Base-by-base conservation (phyloP, 2,113 vertebrate species). In the Barnardius zonarius region DNA sequence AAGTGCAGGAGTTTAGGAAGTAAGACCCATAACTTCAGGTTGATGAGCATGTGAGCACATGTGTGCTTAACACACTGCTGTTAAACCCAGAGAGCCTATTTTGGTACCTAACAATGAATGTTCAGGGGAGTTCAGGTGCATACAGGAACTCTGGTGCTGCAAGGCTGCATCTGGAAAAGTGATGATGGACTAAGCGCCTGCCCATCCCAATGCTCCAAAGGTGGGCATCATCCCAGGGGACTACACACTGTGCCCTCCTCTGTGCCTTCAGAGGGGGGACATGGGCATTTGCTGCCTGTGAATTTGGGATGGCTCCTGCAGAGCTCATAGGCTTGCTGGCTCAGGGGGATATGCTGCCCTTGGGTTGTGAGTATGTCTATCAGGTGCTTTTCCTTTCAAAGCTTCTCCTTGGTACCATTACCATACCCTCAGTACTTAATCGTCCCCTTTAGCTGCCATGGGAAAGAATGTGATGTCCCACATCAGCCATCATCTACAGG, bases 21-120 rank as follows among this genome's bases (percentile, higher is more conserved):
- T 9, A 6, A 74, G 25, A 17, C 11, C 14, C 43, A 0, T 15
- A 30, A 25, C 31, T 46, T 48, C 5, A 7, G 33, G 22, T 55
- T 37, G 64, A 25, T 54, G 48, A 49, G 41, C 22, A 2, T 6
- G 16, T 61, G 39, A 69, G n/a, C 27, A 5, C 2, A 0, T 20
- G 27, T 0, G 1, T 33, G 55, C 35, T 54, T 16, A 61, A 24
- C 1, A 2, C 62, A 3, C 20, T 31, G 13, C 54, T 44, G 51
- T 20, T 54, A 62, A 33, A 5, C n/a, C 17, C 52, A 46, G 41
- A 48, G 43, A 57, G 41, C 27, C 22, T 43, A 12, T 43, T 72
- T 25, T 10, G 6, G 57, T 5, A 3, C 39, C 77, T 48, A 6
- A 23, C 0, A 24, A 49, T 7, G 64, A 61, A 2, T 37, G 55